Conservation (phyloP, 2,888 invertebrate genomes). For the Salticus scenicus region DNA sequence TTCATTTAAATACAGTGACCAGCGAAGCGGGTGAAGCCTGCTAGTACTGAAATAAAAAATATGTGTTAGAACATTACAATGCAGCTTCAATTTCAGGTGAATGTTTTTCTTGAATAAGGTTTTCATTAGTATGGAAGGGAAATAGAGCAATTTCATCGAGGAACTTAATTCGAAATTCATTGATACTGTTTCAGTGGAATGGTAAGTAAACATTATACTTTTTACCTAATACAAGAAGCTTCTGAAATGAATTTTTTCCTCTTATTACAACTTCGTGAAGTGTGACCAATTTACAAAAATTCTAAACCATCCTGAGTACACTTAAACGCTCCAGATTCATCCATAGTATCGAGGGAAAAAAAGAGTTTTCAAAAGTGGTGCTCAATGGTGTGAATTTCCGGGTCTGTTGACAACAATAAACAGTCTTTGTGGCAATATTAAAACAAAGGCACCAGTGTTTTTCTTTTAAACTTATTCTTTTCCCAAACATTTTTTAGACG, state of each 20-base stretch:
- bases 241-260: neutral
- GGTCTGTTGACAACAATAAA: conserved; percentile 47
- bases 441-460: conserved; percentile 54
- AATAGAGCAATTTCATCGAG: too few relatives aligned
- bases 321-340: conserved; percentile 22
- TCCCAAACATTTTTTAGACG: neutral
- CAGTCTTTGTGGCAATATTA: conserved; percentile 35
- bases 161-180: too few relatives aligned
- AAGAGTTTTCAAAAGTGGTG: conserved; percentile 29
- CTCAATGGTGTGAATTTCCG: conserved; percentile 50
- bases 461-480: conserved; percentile 29
- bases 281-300: conserved; percentile 33
- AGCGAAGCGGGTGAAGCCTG: too few relatives aligned
- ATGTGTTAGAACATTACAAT: too few relatives aligned
- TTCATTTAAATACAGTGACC: too few relatives aligned
- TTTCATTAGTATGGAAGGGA: too few relatives aligned
- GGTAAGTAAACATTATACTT: too few relatives aligned
- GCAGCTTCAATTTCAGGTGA: too few relatives aligned
- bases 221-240: conserved; percentile 11
- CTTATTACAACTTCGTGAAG: conserved; percentile 2
- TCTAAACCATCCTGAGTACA: conserved; percentile 16
- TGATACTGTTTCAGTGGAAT: too few relatives aligned
- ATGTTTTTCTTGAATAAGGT: too few relatives aligned
- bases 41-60: too few relatives aligned
- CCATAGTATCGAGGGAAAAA: neutral